These are phyloP conservation scores for Pteruthius melanotis DNA, from an alignment of 2,113 vertebrate genomes.

Conservation along the genomic window DNA sequence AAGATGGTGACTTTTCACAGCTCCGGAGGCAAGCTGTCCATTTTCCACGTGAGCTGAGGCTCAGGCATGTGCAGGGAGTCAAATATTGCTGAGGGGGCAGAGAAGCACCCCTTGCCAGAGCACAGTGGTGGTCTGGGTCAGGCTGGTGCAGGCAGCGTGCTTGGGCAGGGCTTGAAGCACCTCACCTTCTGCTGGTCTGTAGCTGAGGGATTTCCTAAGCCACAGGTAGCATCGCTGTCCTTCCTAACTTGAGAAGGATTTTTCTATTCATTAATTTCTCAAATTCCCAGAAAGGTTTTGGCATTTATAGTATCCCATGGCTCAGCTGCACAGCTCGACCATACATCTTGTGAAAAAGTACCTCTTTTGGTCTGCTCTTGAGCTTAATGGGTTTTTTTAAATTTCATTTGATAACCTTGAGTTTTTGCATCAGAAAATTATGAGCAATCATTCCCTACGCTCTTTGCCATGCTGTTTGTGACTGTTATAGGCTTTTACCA, in stretches of 20 bases:
- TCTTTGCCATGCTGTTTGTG: not conserved
- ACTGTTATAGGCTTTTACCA: not conserved
- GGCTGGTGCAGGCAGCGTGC: not conserved
- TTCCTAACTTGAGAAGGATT: not conserved
- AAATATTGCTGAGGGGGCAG: not conserved
- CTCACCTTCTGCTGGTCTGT: not conserved
- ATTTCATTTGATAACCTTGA: not conserved
- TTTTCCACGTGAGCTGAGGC: not conserved
- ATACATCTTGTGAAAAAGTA: not conserved
- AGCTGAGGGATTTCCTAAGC: not conserved
- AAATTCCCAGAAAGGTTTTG: not conserved
- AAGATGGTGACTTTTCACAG: not conserved
- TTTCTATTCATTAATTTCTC: not conserved
- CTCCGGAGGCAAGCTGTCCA: fast-evolving
- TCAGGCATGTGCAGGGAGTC: not conserved
- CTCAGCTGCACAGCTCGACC: not conserved
- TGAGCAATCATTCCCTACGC: not conserved
- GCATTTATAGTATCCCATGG: not conserved
- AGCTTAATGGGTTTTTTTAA: not conserved
- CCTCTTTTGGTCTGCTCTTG: not conserved
- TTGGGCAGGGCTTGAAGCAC: not conserved
- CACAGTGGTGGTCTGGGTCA: not conserved
- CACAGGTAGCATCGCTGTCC: not conserved
- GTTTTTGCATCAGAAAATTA: not conserved
- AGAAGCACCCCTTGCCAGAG: not conserved